phyloP scores from a whole-genome alignment of 2,888 invertebrate genomes.

The Hetaerina titia region DNA sequence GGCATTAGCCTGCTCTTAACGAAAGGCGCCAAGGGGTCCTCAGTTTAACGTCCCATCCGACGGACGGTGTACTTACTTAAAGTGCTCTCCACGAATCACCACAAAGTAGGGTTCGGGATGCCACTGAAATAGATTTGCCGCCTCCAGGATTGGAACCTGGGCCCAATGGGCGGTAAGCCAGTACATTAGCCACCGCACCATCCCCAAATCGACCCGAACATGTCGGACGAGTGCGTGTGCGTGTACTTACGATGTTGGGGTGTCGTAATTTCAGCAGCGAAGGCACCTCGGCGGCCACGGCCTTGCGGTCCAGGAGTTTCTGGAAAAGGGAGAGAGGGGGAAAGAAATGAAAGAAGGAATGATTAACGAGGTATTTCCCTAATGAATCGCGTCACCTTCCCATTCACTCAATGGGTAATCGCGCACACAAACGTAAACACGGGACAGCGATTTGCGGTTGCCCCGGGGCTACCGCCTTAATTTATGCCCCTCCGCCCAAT shows the following conservation, averaged over 20 bases:
- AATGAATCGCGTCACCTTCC: background rate
- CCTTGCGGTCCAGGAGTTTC: conserved; percentile 72
- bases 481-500: background rate
- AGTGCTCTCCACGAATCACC: too few species aligned
- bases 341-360: background rate
- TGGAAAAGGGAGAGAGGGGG: background rate
- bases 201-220: too few species aligned
- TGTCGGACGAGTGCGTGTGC: background rate
- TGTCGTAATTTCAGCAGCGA: conserved; percentile 74
- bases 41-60: too few species aligned
- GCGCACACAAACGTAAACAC: background rate
- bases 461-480: background rate
- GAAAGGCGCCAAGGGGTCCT: too few species aligned
- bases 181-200: too few species aligned
- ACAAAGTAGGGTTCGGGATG: too few species aligned
- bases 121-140: too few species aligned
- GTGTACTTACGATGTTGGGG: conserved; percentile 75
- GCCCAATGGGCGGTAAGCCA: too few species aligned
- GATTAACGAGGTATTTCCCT: background rate
- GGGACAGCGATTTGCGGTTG: background rate
- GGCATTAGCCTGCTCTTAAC: too few species aligned
- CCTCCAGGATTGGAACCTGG: too few species aligned
- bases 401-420: background rate
- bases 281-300: conserved; percentile 74
- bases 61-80: too few species aligned